A percentile compares a stretch with the other conserved stretches of the same genome.
phyloP scores from a whole-genome alignment of 2,113 vertebrate species.

The Salminus brasiliensis region DNA sequence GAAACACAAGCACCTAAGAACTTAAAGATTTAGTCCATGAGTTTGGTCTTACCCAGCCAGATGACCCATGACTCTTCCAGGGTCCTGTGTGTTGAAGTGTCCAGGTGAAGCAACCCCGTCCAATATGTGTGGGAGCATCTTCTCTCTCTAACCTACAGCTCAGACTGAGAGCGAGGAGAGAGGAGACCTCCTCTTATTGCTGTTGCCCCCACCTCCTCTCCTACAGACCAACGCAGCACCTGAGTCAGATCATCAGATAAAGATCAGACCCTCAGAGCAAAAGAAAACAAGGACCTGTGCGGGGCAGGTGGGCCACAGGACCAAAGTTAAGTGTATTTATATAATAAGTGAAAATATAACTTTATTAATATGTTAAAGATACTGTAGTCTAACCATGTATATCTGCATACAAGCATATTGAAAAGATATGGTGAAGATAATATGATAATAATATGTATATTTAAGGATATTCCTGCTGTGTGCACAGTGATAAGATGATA shows the following conservation, averaged over 20 bases:
- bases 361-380: too few species aligned
- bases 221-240: not conserved
- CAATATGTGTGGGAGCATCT: not conserved
- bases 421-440: too few species aligned
- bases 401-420: too few species aligned
- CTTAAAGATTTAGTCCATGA: not conserved
- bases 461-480: too few species aligned
- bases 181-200: not conserved
- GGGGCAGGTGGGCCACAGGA: not conserved
- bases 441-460: too few species aligned
- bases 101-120: not conserved
- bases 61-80: not conserved
- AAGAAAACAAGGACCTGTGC: too few species aligned
- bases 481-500: too few species aligned
- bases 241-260: not conserved
- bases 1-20: too few species aligned
- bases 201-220: not conserved
- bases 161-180: not conserved
- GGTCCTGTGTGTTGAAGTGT: not conserved
- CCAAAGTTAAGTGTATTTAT: too few species aligned
- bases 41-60: constrained; percentile 20
- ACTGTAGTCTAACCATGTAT: too few species aligned
- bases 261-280: not conserved
- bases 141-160: not conserved
- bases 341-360: too few species aligned